Conservation (phyloP, 2,888 invertebrate species). For the Acleris emargana region DNA sequence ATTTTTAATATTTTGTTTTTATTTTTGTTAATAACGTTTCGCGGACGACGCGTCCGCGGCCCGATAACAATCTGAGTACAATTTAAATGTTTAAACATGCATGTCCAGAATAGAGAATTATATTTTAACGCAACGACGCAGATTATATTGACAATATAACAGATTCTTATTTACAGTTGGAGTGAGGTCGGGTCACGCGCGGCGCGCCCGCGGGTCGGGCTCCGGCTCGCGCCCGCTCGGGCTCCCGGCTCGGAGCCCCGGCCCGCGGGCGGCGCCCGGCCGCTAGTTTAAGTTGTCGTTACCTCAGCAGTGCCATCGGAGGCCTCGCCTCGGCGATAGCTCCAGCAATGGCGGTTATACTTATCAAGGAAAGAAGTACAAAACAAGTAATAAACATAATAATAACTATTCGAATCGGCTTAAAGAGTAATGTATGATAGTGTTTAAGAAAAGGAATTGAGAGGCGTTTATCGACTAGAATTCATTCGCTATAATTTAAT, state of each 20-base stretch:
- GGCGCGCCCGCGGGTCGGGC: not conserved
- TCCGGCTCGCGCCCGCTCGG: too few species aligned
- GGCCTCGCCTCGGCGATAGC: conserved; percentile 2
- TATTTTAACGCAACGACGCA: conserved; percentile 76
- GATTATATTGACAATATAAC: conserved; percentile 80
- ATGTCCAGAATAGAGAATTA: conserved; percentile 76
- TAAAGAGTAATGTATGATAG: conserved; percentile 66
- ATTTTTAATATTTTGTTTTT: conserved; percentile 62
- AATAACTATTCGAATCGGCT: conserved; percentile 66
- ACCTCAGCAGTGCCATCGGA: conserved; percentile 76
- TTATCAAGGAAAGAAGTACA: conserved; percentile 74
- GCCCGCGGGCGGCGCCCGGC: not conserved
- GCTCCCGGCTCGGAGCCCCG: too few species aligned
- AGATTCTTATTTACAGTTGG: conserved; percentile 79
- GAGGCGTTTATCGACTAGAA: conserved; percentile 43
- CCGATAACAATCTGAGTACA: conserved; percentile 79
- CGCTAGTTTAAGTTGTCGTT: conserved; percentile 50
- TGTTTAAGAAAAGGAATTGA: conserved; percentile 76
- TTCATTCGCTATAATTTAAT: conserved; percentile 16
- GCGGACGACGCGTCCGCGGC: conserved; percentile 65
- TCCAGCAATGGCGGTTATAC: conserved; percentile 41
- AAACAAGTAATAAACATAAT: conserved; percentile 70
- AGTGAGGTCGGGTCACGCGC: conserved; percentile 48
- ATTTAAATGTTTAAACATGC: conserved; percentile 68
- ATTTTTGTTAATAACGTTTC: conserved; percentile 60